Evolutionary conservation across 1,140 invertebrate species (phyloP), one percentile per base, ranked within the genome.

Genomic region (Drosophila funebris): DNA sequence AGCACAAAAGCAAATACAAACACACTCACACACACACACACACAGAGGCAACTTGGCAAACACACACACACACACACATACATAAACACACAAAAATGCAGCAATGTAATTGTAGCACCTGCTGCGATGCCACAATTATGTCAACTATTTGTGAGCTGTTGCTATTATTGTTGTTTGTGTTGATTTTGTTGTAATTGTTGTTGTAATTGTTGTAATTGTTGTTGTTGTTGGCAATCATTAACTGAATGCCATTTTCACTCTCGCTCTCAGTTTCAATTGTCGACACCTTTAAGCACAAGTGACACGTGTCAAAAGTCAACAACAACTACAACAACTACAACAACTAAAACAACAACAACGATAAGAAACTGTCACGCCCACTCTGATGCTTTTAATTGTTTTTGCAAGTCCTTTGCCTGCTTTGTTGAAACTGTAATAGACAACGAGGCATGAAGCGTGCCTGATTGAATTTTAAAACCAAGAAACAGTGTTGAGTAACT

Each of bases 251-350:
- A 64, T 22, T 52, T 61, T 76, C 73, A 67, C 63, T 54, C 63
- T 67, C 31, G 43, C 68, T 69, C 48, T 18, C 31, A 48, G 56
- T 52, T 74, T 60, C 60, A 54, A 39, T 48, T 52, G 54, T 57
- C 46, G 46, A 52, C 64, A 60, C 70, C 58, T 75, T 67, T 60
- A 52, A 52, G 57, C 70, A 41, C 60, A 78, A 81, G 68, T 71
- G 81, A 80, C 81, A 80, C 76, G 81, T 82, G 83, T 87, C 82
- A 78, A 73, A 87, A 78, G 82, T 73, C 72, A 82, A 60, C 16
- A 41, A 41, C 76, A 63, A 31, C 58, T 41, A 31, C 71, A 63
- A 54, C 58, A 36, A 60, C 27, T 39, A 16, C 48, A 71, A 36
- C 64, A 60, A 48, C 22, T 31, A 29, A 13, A 54, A 18, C 14